These are phyloP conservation scores for Oreochromis grahami DNA, from an alignment of 2,797 vertebrate genomes.

Conservation along the genomic window DNA sequence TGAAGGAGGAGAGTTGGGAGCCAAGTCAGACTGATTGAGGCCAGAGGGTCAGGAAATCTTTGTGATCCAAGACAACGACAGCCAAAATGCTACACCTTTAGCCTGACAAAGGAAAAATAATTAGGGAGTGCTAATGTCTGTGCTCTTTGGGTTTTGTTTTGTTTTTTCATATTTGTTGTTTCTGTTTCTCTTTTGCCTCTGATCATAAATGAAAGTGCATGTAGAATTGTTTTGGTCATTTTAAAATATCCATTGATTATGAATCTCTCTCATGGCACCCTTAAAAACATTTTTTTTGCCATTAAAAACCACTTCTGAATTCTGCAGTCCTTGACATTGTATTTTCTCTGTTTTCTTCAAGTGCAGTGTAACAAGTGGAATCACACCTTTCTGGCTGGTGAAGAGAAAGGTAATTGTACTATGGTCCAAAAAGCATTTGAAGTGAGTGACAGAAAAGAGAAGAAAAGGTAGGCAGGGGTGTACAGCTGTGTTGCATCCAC, in stretches of 20 bases:
- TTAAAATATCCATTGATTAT: not conserved
- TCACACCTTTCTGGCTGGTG: not conserved
- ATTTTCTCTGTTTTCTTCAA: not conserved
- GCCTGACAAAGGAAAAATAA: not conserved
- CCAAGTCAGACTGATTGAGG: not conserved
- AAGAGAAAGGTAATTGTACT: slow-evolving; percentile 29
- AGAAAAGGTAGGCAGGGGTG: not conserved
- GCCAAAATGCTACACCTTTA: not conserved
- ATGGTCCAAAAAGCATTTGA: slow-evolving; percentile 3
- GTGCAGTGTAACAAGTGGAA: slow-evolving; percentile 13
- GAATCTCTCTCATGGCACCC: not conserved
- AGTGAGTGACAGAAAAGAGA: slow-evolving; percentile 17
- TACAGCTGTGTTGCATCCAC: not conserved
- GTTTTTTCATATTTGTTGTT: not conserved
- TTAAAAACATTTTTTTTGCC: not conserved
- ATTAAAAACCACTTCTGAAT: not conserved
- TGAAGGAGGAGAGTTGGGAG: not conserved
- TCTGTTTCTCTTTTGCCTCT: not conserved
- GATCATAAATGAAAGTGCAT: not conserved
- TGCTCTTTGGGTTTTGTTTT: not conserved
- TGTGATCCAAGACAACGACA: not conserved
- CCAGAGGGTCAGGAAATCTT: not conserved
- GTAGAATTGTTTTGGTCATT: not conserved
- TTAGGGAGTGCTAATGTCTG: not conserved
- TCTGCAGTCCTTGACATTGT: not conserved